Conservation (phyloP, 2,797 vertebrate species). For the Echeneis naucrates region DNA sequence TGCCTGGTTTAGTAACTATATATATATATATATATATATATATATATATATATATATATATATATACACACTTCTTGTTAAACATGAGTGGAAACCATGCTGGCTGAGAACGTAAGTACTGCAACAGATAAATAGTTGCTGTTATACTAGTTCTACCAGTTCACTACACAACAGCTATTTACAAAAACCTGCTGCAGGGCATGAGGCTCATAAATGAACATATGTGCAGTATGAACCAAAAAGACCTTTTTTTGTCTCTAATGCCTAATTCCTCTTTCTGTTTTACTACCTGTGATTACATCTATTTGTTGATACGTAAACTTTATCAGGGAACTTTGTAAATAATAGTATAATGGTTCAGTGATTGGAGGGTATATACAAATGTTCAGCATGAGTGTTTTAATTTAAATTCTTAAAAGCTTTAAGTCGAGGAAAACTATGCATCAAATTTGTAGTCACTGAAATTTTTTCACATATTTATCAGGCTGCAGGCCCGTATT, state of each 20-base stretch:
- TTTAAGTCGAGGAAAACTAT: neutral
- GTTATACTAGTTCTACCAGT: neutral
- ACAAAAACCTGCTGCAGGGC: neutral
- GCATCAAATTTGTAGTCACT: neutral
- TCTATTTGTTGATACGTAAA: neutral
- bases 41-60: too few species aligned
- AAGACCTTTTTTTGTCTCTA: too few species aligned
- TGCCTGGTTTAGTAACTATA: too few species aligned
- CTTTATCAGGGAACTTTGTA: neutral
- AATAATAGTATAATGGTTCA: neutral
- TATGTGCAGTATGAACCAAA: neutral
- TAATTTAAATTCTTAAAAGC: neutral
- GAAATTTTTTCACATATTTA: neutral
- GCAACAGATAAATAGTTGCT: neutral
- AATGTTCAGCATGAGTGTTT: neutral
- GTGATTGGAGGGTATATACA: too few species aligned
- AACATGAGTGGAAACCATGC: neutral
- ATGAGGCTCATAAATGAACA: neutral
- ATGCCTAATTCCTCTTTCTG: neutral
- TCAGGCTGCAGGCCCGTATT: conserved; percentile 93
- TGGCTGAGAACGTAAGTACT: neutral
- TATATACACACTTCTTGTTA: neutral
- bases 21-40: too few species aligned
- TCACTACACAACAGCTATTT: neutral
- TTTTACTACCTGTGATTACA: neutral